Percentiles rank a stretch among this genome's conserved stretches.
phyloP scores from a whole-genome alignment of 2,113 vertebrate species.

The Lasiurus borealis region DNA sequence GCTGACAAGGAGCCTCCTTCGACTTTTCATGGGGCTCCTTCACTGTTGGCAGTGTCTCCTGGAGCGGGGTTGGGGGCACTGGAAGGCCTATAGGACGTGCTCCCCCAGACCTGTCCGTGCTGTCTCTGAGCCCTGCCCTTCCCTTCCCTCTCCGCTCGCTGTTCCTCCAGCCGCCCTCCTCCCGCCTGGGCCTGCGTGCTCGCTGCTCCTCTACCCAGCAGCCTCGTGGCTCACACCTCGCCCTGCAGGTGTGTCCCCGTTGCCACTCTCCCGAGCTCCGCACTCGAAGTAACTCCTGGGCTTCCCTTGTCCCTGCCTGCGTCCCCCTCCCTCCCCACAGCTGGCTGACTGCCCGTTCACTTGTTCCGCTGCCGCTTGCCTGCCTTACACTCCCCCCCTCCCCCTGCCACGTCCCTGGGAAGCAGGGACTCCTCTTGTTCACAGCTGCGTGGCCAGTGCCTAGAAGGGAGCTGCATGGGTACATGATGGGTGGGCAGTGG shows the following conservation, averaged over 20 bases:
- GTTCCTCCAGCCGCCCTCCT: not conserved
- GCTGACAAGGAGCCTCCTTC: not conserved
- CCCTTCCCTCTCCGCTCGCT: not conserved
- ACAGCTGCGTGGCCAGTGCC: not conserved
- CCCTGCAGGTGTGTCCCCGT: not conserved
- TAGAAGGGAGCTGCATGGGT: rapidly evolving
- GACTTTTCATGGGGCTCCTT: not conserved
- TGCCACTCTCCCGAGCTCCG: not conserved
- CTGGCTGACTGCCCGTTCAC: rapidly evolving
- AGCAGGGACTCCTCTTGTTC: not conserved
- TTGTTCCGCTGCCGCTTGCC: not conserved
- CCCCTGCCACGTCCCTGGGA: not conserved
- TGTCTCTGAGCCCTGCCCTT: rapidly evolving
- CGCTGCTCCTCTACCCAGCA: not conserved
- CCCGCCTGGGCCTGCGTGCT: no score
- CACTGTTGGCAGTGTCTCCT: rapidly evolving
- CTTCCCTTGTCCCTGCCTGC: no score
- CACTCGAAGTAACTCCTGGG: not conserved
- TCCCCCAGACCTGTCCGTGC: not conserved
- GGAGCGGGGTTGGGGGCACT: not conserved
- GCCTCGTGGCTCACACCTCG: not conserved
- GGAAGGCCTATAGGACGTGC: rapidly evolving
- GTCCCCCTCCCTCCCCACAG: no score
- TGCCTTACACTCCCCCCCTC: not conserved
- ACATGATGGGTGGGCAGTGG: not conserved